Evolutionary conservation across 2,888 invertebrate species (phyloP).

Genomic region (Philereme transversata): DNA sequence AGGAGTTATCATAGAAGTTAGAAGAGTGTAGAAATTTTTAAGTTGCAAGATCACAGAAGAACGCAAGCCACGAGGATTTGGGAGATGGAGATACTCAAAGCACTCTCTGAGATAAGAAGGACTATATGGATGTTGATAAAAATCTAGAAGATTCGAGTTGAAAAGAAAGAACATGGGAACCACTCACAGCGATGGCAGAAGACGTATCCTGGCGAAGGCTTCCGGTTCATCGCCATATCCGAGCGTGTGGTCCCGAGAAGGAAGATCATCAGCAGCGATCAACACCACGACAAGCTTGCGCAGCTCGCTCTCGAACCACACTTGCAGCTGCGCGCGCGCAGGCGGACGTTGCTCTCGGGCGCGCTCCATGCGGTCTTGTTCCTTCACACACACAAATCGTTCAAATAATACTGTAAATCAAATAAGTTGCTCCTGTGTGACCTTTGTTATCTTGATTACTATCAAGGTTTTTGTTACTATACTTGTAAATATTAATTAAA

Average conservation of each 20-base stretch:
- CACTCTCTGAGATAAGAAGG: too few relatives aligned
- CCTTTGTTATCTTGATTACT: conserved; percentile 6
- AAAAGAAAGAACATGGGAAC: not conserved
- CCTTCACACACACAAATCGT: conserved; percentile 54
- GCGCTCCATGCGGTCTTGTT: conserved; percentile 74
- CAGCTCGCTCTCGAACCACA: conserved; percentile 94
- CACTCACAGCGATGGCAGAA: conserved; percentile 91
- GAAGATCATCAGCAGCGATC: conserved; percentile 93
- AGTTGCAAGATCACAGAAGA: too few relatives aligned
- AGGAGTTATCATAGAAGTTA: too few relatives aligned
- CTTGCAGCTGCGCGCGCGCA: conserved; percentile 93
- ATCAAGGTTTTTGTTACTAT: not conserved
- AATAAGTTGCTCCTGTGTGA: conserved; percentile 33
- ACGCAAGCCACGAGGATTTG: not conserved
- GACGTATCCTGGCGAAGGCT: conserved; percentile 92
- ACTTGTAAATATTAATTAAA: not conserved
- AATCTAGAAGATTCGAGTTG: too few relatives aligned
- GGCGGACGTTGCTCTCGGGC: conserved; percentile 87
- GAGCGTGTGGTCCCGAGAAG: conserved; percentile 89
- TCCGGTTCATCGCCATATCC: conserved; percentile 92
- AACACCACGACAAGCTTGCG: conserved; percentile 93
- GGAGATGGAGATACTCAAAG: not conserved
- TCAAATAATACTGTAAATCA: conserved; percentile 28
- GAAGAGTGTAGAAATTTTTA: too few relatives aligned
- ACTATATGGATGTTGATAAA: too few relatives aligned